Conservation (phyloP, 2,797 vertebrate species). For the Artibeus jamaicensis region DNA sequence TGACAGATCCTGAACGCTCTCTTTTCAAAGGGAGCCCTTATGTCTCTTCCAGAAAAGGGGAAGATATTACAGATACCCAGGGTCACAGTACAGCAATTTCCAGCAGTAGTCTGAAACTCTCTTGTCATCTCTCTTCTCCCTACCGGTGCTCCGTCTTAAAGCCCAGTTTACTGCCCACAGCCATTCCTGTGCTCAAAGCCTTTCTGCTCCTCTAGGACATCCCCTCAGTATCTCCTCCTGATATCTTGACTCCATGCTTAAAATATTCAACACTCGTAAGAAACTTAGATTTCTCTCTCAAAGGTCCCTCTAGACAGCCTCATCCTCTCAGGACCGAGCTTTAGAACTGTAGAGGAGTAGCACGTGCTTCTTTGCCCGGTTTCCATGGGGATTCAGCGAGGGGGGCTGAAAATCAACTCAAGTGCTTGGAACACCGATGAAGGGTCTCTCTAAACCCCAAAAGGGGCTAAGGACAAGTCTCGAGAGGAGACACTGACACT, state of each 20-base stretch:
- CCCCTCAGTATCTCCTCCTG: neutral
- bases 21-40: neutral
- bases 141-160: neutral
- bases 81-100: neutral
- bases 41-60: neutral
- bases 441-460: neutral
- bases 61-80: neutral
- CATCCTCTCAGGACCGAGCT: neutral
- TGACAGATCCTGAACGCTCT: neutral
- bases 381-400: neutral
- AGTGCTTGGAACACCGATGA: neutral
- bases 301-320: neutral
- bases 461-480: neutral
- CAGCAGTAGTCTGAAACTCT: neutral
- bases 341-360: neutral
- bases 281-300: neutral
- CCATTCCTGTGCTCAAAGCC: neutral
- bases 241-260: neutral
- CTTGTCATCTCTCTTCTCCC: neutral
- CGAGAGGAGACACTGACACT: neutral
- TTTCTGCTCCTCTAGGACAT: neutral
- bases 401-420: neutral
- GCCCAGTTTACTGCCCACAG: neutral
- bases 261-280: neutral
- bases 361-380: neutral